Conservation (phyloP, 2,797 vertebrate species). For the Mastacembelus armatus region DNA sequence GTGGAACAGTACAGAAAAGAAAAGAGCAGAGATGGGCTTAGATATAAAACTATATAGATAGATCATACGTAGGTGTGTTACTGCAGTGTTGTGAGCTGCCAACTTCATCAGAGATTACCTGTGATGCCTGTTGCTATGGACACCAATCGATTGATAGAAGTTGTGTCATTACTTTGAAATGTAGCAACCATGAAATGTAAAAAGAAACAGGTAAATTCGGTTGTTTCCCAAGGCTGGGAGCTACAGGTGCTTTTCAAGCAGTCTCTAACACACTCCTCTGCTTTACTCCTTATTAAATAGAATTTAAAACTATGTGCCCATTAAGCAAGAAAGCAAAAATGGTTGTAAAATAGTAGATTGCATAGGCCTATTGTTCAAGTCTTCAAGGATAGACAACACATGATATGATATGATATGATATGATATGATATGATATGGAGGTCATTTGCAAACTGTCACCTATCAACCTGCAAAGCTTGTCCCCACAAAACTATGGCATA, state of each 20-base stretch:
- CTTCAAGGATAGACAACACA: too few relatives aligned
- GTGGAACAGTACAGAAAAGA: background rate
- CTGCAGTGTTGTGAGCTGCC: background rate
- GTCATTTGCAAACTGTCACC: too few relatives aligned
- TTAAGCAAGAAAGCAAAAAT: too few relatives aligned
- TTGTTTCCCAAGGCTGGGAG: background rate
- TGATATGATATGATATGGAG: too few relatives aligned
- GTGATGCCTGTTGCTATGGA: slow-evolving; percentile 21
- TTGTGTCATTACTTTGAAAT: slow-evolving; percentile 1
- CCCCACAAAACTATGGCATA: too few relatives aligned
- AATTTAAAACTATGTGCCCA: too few relatives aligned
- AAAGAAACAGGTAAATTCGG: background rate
- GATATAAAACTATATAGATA: background rate
- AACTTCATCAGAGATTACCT: background rate
- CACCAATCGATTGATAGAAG: background rate
- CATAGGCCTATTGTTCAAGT: too few relatives aligned
- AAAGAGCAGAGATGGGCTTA: background rate
- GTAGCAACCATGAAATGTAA: slow-evolving; percentile 9
- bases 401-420: too few relatives aligned
- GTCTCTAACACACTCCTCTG: background rate
- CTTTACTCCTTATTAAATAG: too few relatives aligned
- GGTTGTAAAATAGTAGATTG: too few relatives aligned
- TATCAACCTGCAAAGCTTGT: too few relatives aligned
- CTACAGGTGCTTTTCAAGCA: background rate
- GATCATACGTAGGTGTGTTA: background rate